Percentiles rank a stretch among this genome's conserved stretches.
Conservation (phyloP, 2,888 invertebrate genomes). For the Ophraella communa region DNA sequence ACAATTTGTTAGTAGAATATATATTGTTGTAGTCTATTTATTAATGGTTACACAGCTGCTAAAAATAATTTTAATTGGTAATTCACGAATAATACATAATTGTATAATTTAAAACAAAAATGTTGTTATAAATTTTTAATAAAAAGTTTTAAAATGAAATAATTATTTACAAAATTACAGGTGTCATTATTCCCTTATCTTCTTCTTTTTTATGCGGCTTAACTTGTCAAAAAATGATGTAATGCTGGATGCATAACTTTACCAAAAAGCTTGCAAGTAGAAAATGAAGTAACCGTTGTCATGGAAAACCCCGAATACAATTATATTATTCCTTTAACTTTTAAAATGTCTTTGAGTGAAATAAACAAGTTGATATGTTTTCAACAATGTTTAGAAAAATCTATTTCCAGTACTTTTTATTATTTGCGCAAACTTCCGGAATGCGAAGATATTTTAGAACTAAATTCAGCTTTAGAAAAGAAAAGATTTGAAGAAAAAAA, state of each 20-base stretch:
- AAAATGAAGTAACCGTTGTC: not conserved
- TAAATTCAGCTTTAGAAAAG: conserved; percentile 31
- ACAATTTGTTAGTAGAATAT: not conserved
- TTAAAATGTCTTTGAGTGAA: conserved; percentile 36
- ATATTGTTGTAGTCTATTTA: not conserved
- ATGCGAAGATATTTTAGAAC: conserved; percentile 34
- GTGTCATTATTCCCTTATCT: too few relatives aligned
- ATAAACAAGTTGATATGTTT: conserved; percentile 47
- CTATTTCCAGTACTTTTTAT: conserved; percentile 39
- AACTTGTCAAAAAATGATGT: not conserved
- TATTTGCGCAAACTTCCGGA: conserved; percentile 40
- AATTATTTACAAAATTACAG: too few relatives aligned
- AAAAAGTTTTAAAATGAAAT: not conserved
- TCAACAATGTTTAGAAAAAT: conserved; percentile 49
- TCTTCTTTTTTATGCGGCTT: not conserved
- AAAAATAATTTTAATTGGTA: not conserved
- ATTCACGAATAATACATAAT: not conserved
- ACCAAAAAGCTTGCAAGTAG: not conserved
- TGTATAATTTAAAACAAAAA: not conserved
- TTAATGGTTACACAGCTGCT: not conserved
- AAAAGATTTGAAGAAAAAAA: conserved; percentile 35
- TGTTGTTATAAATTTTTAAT: not conserved
- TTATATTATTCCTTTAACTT: not conserved
- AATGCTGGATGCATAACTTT: not conserved
- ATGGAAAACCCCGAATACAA: not conserved